Percentiles rank a stretch among this genome's conserved stretches.
Conservation (phyloP, 2,888 invertebrate genomes). For the Chymomyza caudatula region DNA sequence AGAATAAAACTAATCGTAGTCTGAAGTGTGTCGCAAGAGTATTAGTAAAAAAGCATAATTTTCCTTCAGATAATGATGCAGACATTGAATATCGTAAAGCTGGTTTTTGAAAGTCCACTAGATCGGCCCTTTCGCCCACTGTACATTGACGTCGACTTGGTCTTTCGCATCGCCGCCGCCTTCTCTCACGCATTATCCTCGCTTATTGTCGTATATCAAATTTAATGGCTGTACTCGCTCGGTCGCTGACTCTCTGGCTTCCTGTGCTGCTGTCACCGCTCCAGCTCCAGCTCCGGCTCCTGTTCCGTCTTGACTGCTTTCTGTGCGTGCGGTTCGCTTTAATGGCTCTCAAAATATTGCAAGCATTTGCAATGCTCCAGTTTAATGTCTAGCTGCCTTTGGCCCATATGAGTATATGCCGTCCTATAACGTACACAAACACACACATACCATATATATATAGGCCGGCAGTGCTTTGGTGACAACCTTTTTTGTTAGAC, state of each 20-base stretch:
- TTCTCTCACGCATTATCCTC: conserved; percentile 48
- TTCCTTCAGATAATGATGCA: too few species aligned
- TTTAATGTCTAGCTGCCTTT: neutral
- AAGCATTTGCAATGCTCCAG: neutral
- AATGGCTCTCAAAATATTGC: conserved; percentile 29
- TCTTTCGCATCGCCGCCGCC: conserved; percentile 8
- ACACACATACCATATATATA: neutral
- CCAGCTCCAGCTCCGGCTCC: neutral
- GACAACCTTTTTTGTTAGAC: neutral
- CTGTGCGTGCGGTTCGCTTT: conserved; percentile 45
- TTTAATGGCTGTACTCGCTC: conserved; percentile 55
- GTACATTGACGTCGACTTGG: conserved; percentile 10
- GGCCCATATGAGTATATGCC: neutral
- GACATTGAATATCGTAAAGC: too few species aligned
- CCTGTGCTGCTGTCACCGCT: neutral
- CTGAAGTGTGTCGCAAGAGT: too few species aligned
- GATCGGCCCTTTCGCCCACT: too few species aligned
- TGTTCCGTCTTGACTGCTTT: conserved; percentile 11
- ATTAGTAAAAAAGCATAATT: too few species aligned
- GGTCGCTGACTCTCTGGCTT: neutral
- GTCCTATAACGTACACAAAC: neutral
- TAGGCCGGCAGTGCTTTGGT: neutral
- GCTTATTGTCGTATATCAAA: conserved; percentile 70
- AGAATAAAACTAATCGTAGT: too few species aligned
- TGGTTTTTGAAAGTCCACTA: too few species aligned